A percentile compares a stretch with the other conserved stretches of the same genome.
Conservation (phyloP, 2,113 vertebrate species). For the Montifringilla adamsi region DNA sequence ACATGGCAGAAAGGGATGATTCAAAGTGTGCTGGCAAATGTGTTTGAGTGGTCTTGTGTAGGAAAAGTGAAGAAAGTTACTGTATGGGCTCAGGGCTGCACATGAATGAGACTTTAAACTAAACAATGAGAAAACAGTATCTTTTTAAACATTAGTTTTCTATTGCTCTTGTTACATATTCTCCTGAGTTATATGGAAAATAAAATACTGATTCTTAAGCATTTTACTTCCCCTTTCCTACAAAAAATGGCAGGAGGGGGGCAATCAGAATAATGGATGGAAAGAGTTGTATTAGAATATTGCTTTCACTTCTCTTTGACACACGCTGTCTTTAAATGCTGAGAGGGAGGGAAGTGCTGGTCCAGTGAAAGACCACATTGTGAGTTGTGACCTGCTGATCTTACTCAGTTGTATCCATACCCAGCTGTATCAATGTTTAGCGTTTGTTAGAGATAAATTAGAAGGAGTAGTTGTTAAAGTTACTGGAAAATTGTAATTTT, state of each 20-base stretch:
- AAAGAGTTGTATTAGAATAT: background rate
- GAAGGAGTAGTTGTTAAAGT: background rate
- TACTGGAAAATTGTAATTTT: background rate
- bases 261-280: background rate
- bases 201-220: background rate
- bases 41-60: background rate
- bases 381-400: background rate
- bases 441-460: background rate
- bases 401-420: background rate
- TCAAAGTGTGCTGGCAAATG: background rate
- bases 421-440: background rate
- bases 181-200: background rate
- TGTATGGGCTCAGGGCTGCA: background rate
- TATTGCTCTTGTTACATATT: background rate
- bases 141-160: background rate
- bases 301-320: slow-evolving; percentile 19
- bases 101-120: background rate
- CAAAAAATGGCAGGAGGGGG: background rate
- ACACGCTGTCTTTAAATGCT: accelerated
- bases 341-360: background rate
- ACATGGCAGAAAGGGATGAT: background rate
- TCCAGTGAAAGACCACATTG: background rate
- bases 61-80: background rate
- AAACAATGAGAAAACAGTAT: background rate
- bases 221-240: slow-evolving; percentile 23